Conservation (phyloP, 2,888 invertebrate species). For the Aporophyla lueneburgensis region DNA sequence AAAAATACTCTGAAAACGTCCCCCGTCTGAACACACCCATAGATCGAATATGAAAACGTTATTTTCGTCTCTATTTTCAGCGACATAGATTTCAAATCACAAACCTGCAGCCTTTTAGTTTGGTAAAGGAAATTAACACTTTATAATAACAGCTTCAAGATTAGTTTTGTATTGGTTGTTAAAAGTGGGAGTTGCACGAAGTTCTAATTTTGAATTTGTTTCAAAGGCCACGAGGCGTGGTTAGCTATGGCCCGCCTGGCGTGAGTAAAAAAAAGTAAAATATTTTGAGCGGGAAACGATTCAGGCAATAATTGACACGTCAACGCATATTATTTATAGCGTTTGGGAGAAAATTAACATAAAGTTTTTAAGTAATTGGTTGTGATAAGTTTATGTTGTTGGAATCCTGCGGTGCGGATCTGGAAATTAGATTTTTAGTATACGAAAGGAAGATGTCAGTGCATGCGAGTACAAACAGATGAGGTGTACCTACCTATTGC, state of each 20-base stretch:
- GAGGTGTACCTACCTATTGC: background rate
- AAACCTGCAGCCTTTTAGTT: conserved; percentile 31
- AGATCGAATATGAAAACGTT: conserved; percentile 40
- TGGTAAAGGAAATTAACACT: conserved; percentile 68
- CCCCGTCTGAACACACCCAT: conserved; percentile 78
- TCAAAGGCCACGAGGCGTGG: conserved; percentile 81
- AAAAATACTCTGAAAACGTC: conserved; percentile 80
- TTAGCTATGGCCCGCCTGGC: conserved; percentile 74
- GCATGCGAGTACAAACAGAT: background rate
- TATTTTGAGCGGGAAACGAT: conserved; percentile 80
- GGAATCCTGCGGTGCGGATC: conserved; percentile 75
- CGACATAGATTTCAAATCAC: conserved; percentile 68
- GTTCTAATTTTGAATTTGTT: conserved; percentile 75
- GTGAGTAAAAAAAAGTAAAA: conserved; percentile 70
- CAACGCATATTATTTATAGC: conserved; percentile 88
- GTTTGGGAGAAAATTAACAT: conserved; percentile 84
- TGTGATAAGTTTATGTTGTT: conserved; percentile 86
- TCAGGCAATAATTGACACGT: conserved; percentile 88
- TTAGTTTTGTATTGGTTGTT: conserved; percentile 63
- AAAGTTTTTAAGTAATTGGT: conserved; percentile 86
- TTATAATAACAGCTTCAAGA: conserved; percentile 67
- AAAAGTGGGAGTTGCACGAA: conserved; percentile 75
- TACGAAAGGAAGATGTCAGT: conserved; percentile 59
- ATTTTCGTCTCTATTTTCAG: conserved; percentile 72
- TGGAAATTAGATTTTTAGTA: conserved; percentile 76